Base-by-base conservation (phyloP, 2,888 invertebrate genomes). In the Parnassius apollo region DNA sequence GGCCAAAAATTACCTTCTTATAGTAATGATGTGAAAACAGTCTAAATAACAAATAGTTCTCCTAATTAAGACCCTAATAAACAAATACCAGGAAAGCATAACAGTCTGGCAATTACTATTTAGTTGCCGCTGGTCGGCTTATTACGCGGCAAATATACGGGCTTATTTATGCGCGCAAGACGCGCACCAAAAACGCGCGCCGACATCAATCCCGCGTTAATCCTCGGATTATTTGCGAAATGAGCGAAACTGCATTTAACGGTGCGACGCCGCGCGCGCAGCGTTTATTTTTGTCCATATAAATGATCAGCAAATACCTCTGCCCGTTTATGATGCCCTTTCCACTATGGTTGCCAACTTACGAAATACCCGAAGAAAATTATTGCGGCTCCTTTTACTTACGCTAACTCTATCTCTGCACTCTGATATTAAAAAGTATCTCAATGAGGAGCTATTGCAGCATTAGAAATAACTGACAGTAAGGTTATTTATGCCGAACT, bases 201-300 rank as follows among this genome's bases (percentile, higher is more conserved):
- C 75, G 76, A 76, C 88, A 88, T 86, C 85, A 82, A 84, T 86
- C 82, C 76, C 68, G 68, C 68, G 73, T 75, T 88, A 88, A 89
- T 86, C 85, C 83, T 61, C 62, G 76, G 81, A 83, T 86, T 84
- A 82, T 81, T 82, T 76, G 78, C 77, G 78, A 80, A 80, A 82
- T 77, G 78, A 79, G 77, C 80, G 76, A 83, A 85, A 86, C 81
- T 86, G 86, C 84, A 83, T 79, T 82, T 80, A 80, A 81, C 78
- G 82, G 75, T 65, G 78, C 77, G 80, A 74, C 78, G 74, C 69
- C 53, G 62, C 57, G 77, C 73, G 69, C 73, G 66, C 72, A 69
- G 70, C 66, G 72, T 69, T 77, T 85, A 86, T 84, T 85, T 83
- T 75, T 68, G 82, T 72, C 73, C 65, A 71, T 76, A 80, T 80